These are phyloP conservation scores for Oreotragus oreotragus DNA, from an alignment of 2,113 vertebrate species.

Conservation along the genomic window DNA sequence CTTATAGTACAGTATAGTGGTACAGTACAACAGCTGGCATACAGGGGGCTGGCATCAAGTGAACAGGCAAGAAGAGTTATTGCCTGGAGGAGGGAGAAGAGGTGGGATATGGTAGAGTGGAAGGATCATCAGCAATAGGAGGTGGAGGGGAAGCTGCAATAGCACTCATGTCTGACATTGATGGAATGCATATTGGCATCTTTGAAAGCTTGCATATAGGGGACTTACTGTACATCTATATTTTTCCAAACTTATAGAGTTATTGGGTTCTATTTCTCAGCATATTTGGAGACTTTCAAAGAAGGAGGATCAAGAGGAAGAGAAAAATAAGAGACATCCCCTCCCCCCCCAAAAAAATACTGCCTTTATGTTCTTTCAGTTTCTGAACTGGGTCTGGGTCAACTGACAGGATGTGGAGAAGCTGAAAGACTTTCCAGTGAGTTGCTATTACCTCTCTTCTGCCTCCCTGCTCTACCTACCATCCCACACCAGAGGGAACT, in stretches of 20 bases:
- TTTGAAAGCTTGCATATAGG: background rate
- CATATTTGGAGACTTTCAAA: background rate
- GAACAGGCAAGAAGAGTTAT: background rate
- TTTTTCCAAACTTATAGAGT: background rate
- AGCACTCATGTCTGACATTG: background rate
- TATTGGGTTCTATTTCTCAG: background rate
- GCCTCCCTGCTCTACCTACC: background rate
- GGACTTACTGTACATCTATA: background rate
- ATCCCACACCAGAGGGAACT: accelerated
- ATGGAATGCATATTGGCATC: background rate
- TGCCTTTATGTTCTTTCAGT: background rate
- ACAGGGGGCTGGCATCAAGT: background rate
- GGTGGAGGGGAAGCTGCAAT: background rate
- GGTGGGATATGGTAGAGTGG: background rate
- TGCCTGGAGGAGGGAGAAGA: background rate
- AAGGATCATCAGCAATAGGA: background rate
- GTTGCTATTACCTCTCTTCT: background rate
- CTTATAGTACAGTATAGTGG: background rate
- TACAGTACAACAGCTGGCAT: background rate
- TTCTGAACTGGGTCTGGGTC: background rate
- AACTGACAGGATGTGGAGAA: too few species aligned
- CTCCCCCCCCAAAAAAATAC: accelerated
- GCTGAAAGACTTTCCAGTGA: background rate
- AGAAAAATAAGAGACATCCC: background rate
- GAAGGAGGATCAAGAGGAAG: background rate